phyloP scores from a whole-genome alignment of 2,113 vertebrate species.

The Tamias sibiricus region DNA sequence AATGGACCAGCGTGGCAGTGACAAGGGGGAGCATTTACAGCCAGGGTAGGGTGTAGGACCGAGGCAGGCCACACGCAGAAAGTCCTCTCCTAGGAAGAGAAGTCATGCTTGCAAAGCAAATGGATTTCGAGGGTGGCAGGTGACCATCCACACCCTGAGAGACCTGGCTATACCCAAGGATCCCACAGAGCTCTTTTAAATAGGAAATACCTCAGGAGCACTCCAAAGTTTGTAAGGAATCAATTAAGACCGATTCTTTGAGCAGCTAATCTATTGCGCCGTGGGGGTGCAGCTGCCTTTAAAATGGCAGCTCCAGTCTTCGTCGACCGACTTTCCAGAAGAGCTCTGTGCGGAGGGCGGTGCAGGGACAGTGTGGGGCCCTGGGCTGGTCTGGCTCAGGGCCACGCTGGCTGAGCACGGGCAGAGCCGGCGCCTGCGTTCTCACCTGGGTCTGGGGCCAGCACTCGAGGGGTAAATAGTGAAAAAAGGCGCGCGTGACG shows the following conservation, averaged over 20 bases:
- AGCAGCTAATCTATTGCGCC: neutral
- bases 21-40: neutral
- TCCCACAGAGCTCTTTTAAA: conserved; percentile 43
- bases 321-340: neutral
- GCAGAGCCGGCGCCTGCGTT: neutral
- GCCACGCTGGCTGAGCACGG: neutral
- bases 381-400: neutral
- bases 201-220: neutral
- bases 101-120: conserved; percentile 10
- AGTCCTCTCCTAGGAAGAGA: neutral
- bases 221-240: conserved; percentile 58
- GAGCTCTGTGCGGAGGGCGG: neutral
- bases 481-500: neutral
- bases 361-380: no score
- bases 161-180: neutral
- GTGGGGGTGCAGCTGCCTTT: neutral
- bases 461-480: neutral
- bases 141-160: conserved; percentile 32
- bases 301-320: neutral
- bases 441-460: neutral
- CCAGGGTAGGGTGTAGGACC: neutral
- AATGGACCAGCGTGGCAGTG: neutral
- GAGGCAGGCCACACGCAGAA: neutral
- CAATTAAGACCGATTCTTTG: conserved; percentile 17
- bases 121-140: neutral